Evolutionary conservation across 2,888 invertebrate species (phyloP).

Genomic region (Chamaedrilus cognettii): DNA sequence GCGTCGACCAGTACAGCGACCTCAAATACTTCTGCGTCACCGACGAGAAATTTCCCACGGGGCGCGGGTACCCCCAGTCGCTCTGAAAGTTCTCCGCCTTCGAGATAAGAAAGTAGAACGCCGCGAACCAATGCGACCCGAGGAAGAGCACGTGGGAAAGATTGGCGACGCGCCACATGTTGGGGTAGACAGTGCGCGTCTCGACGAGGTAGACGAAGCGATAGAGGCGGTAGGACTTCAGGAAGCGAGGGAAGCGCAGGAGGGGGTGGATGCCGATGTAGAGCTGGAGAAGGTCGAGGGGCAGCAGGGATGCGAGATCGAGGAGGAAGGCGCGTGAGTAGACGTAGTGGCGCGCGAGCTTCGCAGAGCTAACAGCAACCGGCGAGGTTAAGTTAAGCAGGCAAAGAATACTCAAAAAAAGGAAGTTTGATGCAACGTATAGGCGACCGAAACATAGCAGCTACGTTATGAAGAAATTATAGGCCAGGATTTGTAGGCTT

Average conservation of each 20-base stretch:
- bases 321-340: slow-evolving; percentile 81
- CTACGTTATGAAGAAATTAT: too few relatives aligned
- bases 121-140: slow-evolving; percentile 96
- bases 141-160: slow-evolving; percentile 92
- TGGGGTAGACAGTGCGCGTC: slow-evolving; percentile 92
- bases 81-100: slow-evolving; percentile 67
- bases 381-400: too few relatives aligned
- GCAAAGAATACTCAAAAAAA: too few relatives aligned
- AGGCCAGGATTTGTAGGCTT: too few relatives aligned
- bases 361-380: slow-evolving; percentile 1
- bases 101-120: slow-evolving; percentile 93
- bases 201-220: slow-evolving; percentile 93
- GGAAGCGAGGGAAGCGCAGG: slow-evolving; percentile 67
- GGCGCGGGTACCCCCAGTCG: slow-evolving; percentile 64
- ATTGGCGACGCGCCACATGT: slow-evolving; percentile 94
- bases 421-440: too few relatives aligned
- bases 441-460: too few relatives aligned
- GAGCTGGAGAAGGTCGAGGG: slow-evolving; percentile 84
- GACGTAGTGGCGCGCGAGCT: slow-evolving; percentile 67
- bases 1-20: slow-evolving; percentile 94
- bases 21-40: slow-evolving; percentile 91
- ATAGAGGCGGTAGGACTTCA: slow-evolving; percentile 75
- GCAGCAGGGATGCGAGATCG: slow-evolving; percentile 80
- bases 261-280: slow-evolving; percentile 73
- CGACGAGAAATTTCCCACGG: slow-evolving; percentile 72